Evolutionary conservation across 2,113 vertebrate species (phyloP).

Genomic region (Craseonycteris thonglongyai): DNA sequence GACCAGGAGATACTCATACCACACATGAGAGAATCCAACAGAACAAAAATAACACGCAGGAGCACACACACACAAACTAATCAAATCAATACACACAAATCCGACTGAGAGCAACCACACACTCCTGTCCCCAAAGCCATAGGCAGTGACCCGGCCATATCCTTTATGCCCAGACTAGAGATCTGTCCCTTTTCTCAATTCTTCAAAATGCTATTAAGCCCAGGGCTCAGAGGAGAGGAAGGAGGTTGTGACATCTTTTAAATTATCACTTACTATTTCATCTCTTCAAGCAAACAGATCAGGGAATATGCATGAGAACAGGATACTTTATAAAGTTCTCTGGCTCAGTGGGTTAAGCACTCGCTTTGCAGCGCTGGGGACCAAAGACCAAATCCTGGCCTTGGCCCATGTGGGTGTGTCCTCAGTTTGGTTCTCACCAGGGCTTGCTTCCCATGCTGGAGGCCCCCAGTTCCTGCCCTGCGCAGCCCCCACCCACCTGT

Average conservation of each 20-base stretch:
- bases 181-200: neutral
- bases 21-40: neutral
- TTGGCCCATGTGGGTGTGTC: too few relatives aligned
- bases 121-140: neutral
- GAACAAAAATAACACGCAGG: neutral
- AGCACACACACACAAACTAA: neutral
- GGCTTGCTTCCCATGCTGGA: too few relatives aligned
- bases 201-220: neutral
- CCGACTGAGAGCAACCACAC: neutral
- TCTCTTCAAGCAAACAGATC: neutral
- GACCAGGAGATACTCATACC: neutral
- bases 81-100: neutral
- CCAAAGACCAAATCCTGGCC: too few relatives aligned
- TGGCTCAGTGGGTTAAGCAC: too few relatives aligned
- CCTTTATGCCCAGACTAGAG: neutral
- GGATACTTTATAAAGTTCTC: neutral
- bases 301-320: neutral
- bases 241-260: neutral
- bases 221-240: rapidly evolving
- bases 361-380: too few relatives aligned
- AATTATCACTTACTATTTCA: neutral
- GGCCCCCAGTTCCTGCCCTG: too few relatives aligned
- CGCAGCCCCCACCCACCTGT: too few relatives aligned
- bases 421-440: too few relatives aligned
- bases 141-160: neutral